These are phyloP conservation scores for Hemibagrus wyckioides DNA, from an alignment of 2,113 vertebrate species.

Conservation along the genomic window DNA sequence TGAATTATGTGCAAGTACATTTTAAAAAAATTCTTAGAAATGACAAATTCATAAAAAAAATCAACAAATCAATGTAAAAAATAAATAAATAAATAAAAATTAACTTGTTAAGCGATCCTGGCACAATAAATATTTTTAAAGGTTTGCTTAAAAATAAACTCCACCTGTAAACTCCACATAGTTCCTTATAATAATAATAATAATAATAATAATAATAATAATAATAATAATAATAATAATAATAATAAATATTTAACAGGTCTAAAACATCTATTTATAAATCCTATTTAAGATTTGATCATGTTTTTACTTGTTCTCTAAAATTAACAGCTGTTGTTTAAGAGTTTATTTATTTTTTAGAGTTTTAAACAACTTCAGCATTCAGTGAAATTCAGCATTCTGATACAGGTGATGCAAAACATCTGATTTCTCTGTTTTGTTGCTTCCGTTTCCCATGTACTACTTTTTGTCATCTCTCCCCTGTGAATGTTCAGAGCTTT, in stretches of 20 bases:
- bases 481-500: constrained; percentile 43
- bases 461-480: constrained; percentile 38
- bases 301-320: neutral
- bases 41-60: neutral
- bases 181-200: no score
- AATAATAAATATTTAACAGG: neutral
- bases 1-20: neutral
- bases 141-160: neutral
- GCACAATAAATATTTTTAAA: neutral
- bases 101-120: neutral
- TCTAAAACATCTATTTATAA: constrained; percentile 3
- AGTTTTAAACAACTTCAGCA: neutral
- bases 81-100: neutral
- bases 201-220: no score
- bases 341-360: no score
- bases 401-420: neutral
- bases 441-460: constrained; percentile 47
- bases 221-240: neutral
- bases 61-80: neutral
- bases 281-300: neutral
- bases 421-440: constrained; percentile 23
- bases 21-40: neutral
- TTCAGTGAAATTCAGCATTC: neutral
- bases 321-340: no score
- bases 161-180: neutral